Base-by-base conservation (phyloP, 2,888 invertebrate genomes). In the Lomographa bimaculata region DNA sequence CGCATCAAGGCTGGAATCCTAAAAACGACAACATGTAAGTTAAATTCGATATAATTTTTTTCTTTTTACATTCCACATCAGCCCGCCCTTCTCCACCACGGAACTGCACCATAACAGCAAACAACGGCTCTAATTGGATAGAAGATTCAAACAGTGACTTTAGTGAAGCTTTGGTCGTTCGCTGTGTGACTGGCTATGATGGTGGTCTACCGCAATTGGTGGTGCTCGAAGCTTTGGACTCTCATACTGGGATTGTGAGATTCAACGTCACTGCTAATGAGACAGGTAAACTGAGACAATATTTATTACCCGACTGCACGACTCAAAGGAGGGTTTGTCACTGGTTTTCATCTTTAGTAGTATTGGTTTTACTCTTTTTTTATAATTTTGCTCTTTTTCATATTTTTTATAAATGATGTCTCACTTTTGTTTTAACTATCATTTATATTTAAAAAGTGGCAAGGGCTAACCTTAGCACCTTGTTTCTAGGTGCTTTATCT, bases 201-300 rank as follows among this genome's bases (percentile, higher is more conserved):
- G 97, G 97, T 0, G 97, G 97, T 2, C 90, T 97, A 35, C 94
- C 95, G 11, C 97, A 97, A 74, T 91, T 94, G 48, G 96, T 97
- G 66, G 91, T 95, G 23, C 79, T 97, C 24, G 97, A 97, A 74
- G 96, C 96, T 10, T 91, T 95, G 70, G 95, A 96, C 64, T 92
- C 93, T 0, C 80, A 90, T 41, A 93, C 91, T 18, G 94, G 93
- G 59, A 90, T 90, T 37, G 79, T 94, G 43, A 85, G 93, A 29
- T 90, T 95, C 45, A 96, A 96, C 68, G 90, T 94, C 39, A 94
- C 93, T 51, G 93, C 94, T 60, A 85, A 89, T 60, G 89, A 89
- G 39, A 87, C 86, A 39, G 84, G 89, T 89, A 43, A 75, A n/a
- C n/a, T n/a, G 75, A n/a, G n/a, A n/a, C n/a, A n/a, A n/a, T n/a